These are phyloP conservation scores for Coreius guichenoti DNA, from an alignment of 2,797 vertebrate genomes.

Conservation along the genomic window DNA sequence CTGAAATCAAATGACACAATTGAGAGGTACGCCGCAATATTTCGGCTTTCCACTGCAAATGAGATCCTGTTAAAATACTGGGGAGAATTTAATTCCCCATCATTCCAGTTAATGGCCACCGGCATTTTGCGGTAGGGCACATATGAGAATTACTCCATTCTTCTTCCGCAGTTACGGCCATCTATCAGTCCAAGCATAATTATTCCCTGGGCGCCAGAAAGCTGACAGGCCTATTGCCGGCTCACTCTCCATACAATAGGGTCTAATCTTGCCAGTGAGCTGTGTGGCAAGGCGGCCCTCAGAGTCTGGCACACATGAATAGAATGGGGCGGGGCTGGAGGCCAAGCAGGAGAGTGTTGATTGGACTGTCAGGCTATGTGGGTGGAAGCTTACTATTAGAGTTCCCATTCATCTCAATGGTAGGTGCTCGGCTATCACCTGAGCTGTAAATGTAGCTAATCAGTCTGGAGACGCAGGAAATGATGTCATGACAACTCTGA, in stretches of 20 bases:
- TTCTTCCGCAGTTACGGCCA: slow-evolving; percentile 63
- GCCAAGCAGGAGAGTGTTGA: slow-evolving; percentile 17
- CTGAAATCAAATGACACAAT: slow-evolving; percentile 36
- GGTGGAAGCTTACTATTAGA: slow-evolving; percentile 7
- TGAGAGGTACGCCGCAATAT: slow-evolving; percentile 49
- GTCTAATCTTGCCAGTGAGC: slow-evolving; percentile 51
- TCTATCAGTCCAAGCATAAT: slow-evolving; percentile 65
- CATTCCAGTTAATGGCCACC: slow-evolving; percentile 62
- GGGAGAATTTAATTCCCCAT: slow-evolving; percentile 59
- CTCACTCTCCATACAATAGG: slow-evolving; percentile 52
- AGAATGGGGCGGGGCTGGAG: slow-evolving; percentile 43
- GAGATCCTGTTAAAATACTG: slow-evolving; percentile 56
- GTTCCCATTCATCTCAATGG: neutral
- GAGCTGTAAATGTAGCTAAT: neutral
- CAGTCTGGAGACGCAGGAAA: neutral
- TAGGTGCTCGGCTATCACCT: neutral
- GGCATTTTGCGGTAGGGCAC: slow-evolving; percentile 66
- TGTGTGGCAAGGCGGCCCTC: slow-evolving; percentile 36
- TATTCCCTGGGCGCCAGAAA: slow-evolving; percentile 66
- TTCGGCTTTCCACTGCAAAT: slow-evolving; percentile 53
- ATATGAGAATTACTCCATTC: slow-evolving; percentile 67
- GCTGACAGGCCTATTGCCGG: slow-evolving; percentile 63
- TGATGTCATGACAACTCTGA: neutral
- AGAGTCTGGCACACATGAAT: slow-evolving; percentile 9
- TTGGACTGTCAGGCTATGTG: slow-evolving; percentile 16